phyloP scores from a whole-genome alignment of 2,888 invertebrate species.

The Pollenia angustigena region DNA sequence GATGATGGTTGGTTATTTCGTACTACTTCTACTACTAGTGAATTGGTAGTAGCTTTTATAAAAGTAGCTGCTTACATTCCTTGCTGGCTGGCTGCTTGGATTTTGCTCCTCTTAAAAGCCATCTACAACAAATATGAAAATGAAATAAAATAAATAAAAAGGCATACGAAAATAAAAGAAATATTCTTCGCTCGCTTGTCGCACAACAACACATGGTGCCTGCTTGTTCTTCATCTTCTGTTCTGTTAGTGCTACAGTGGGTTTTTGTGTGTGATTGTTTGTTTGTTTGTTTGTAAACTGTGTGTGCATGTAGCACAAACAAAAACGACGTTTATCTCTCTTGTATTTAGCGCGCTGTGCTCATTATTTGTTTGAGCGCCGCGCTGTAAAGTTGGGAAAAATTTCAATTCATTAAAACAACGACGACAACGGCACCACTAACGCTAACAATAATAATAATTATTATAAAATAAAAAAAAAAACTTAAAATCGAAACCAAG shows the following conservation, averaged over 20 bases:
- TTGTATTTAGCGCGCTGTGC: slow-evolving; percentile 75
- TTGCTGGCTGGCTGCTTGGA: slow-evolving; percentile 39
- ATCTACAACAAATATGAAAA: slow-evolving; percentile 59
- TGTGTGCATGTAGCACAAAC: slow-evolving; percentile 61
- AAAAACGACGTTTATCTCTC: slow-evolving; percentile 74
- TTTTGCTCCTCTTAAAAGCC: slow-evolving; percentile 63
- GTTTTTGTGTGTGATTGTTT: slow-evolving; percentile 56
- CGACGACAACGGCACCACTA: slow-evolving; percentile 59
- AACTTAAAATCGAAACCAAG: slow-evolving; percentile 71
- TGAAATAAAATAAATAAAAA: slow-evolving; percentile 47
- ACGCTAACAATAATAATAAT: slow-evolving; percentile 41
- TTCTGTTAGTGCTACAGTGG: slow-evolving; percentile 47
- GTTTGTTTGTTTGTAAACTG: slow-evolving; percentile 57
- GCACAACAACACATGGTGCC: slow-evolving; percentile 69
- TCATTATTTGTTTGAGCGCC: slow-evolving; percentile 84
- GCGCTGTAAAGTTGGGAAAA: slow-evolving; percentile 83
- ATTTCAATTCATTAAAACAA: slow-evolving; percentile 74
- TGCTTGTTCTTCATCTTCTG: slow-evolving; percentile 40
- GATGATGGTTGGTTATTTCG: slow-evolving; percentile 41
- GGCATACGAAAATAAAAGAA: slow-evolving; percentile 51
- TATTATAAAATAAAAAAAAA: slow-evolving; percentile 61
- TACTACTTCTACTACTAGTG: slow-evolving; percentile 28
- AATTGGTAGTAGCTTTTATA: slow-evolving; percentile 51
- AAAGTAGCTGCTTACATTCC: slow-evolving; percentile 54
- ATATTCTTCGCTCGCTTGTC: slow-evolving; percentile 61